Evolutionary conservation across 2,888 invertebrate species (phyloP), one percentile per base, ranked within the genome.

Genomic region (Ophioninae sp.): DNA sequence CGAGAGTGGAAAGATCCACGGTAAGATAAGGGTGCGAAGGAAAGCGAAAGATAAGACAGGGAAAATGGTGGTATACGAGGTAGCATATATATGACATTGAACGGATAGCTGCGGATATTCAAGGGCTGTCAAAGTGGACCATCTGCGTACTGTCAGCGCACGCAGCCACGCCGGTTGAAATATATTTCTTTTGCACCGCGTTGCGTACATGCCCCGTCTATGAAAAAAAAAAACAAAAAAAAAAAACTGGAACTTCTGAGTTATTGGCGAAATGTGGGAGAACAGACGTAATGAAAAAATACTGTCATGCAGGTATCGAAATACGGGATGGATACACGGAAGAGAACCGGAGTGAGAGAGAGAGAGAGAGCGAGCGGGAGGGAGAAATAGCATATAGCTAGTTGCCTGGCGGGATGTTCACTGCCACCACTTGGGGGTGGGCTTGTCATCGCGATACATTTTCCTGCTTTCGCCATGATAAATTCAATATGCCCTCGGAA

Each of bases 91-190:
- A 62, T 61, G 56, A 57, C 20, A 23, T 50, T 20, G 68, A 61
- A 37, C 44, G 21, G 59, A 77, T 70, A 79, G 73, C 82, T 57
- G 70, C 64, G 79, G 85, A 56, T 50, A 86, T 87, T 86, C 59
- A 73, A 83, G 83, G 67, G 82, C 85, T 86, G 85, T 87, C 85
- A 88, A 86, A 86, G 85, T 84, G 86, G 86, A 87, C 86, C 87
- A 86, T 88, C 87, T 88, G 87, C 86, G 86, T 85, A 85, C 86
- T 86, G 87, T 87, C 87, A 83, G 79, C 85, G 78, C 73, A 79
- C 84, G 84, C 84, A 84, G 84, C 81, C 78, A 65, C 61, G 50
- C 72, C 75, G 56, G 41, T 79, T 86, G 85, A 87, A 87, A 88
- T 87, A 88, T 88, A 82, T 84, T 79, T 75, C 59, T 75, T 72